Percentiles rank a stretch among this genome's conserved stretches.
These are phyloP conservation scores for Ophioninae sp. DNA, from an alignment of 2,888 invertebrate genomes.

Conservation along the genomic window DNA sequence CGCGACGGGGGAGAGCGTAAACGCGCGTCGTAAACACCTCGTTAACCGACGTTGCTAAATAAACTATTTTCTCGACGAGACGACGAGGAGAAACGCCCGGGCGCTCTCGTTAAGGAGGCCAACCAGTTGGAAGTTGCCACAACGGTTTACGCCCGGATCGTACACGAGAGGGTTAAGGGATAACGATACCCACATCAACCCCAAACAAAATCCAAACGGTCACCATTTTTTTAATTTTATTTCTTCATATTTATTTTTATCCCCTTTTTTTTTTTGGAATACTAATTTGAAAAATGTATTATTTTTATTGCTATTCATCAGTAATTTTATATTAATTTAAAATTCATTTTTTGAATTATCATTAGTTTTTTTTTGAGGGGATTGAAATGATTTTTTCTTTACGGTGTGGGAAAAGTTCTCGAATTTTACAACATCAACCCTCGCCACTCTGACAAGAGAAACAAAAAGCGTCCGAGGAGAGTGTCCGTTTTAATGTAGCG, in stretches of 20 bases:
- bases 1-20: slow-evolving; percentile 42
- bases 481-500: background rate
- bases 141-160: too few species aligned
- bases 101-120: slow-evolving; percentile 46
- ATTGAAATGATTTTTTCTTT: too few species aligned
- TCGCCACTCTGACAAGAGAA: slow-evolving; percentile 8
- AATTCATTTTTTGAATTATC: too few species aligned
- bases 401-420: background rate
- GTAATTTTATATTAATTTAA: too few species aligned
- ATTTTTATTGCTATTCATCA: too few species aligned
- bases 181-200: too few species aligned
- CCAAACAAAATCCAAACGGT: background rate
- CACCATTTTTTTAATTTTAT: background rate
- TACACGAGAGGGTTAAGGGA: too few species aligned
- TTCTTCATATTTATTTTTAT: too few species aligned
- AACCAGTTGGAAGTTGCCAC: slow-evolving; percentile 18
- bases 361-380: too few species aligned
- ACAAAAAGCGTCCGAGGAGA: background rate
- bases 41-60: slow-evolving; percentile 56
- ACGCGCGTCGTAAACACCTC: slow-evolving; percentile 59
- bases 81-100: slow-evolving; percentile 14
- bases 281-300: too few species aligned
- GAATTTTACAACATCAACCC: slow-evolving; percentile 24
- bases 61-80: slow-evolving; percentile 46
- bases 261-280: too few species aligned